These are phyloP conservation scores for Teleogryllus oceanicus DNA, from an alignment of 2,888 invertebrate species.

Conservation along the genomic window DNA sequence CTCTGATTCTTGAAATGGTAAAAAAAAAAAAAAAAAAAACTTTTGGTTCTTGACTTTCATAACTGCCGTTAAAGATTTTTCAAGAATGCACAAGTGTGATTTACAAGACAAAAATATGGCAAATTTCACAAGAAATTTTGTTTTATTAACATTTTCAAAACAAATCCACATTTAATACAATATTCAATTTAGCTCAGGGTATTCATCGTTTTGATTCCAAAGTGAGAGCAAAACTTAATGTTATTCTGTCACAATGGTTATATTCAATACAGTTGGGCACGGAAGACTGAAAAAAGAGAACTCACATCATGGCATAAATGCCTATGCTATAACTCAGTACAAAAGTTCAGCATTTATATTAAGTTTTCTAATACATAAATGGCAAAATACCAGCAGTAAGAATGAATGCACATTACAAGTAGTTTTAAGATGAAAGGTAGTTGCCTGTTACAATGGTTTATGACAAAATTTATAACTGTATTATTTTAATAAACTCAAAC, in stretches of 20 bases:
- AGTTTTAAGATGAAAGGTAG: background rate
- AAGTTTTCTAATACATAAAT: background rate
- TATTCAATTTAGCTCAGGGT: background rate
- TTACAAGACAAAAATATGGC: too few relatives aligned
- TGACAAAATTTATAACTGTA: background rate
- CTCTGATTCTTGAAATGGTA: too few relatives aligned
- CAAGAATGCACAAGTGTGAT: too few relatives aligned
- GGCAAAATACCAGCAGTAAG: background rate
- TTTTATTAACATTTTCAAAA: conserved; percentile 10
- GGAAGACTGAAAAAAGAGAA: conserved; percentile 18
- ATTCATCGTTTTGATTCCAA: background rate
- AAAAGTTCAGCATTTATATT: background rate
- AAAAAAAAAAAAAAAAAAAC: too few relatives aligned
- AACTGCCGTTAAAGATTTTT: too few relatives aligned
- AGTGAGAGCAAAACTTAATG: conserved; percentile 11
- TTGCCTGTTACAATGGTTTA: background rate
- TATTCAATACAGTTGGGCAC: background rate
- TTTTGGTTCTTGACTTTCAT: too few relatives aligned
- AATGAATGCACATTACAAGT: background rate
- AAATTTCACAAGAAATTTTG: background rate
- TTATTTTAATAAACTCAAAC: background rate
- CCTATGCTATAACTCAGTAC: background rate
- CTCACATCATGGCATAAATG: background rate
- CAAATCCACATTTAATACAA: conserved; percentile 11
- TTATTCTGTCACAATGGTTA: background rate